These are phyloP conservation scores for Hylyphantes graminicola DNA, from an alignment of 1,140 invertebrate species.

Conservation along the genomic window DNA sequence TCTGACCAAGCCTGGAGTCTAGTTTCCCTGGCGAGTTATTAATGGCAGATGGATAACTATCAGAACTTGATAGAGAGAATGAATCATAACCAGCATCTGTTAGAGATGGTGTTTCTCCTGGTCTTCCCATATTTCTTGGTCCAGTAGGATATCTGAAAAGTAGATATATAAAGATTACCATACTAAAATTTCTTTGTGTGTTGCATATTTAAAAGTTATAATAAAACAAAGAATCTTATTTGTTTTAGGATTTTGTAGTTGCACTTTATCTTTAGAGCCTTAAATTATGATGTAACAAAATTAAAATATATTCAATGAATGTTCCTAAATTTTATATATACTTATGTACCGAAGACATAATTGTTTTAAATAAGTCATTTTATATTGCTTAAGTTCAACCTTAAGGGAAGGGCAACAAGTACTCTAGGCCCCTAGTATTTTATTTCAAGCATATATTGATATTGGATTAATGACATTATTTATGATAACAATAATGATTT, in stretches of 20 bases:
- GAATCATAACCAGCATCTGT: conserved; percentile 89
- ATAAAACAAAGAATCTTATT: not conserved
- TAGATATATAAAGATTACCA: not conserved
- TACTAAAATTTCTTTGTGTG: not conserved
- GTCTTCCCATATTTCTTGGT: conserved; percentile 21
- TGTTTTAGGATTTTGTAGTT: not conserved
- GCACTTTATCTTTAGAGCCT: not conserved
- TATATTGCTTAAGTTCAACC: no score
- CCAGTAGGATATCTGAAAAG: conserved; percentile 23
- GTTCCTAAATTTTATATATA: no score
- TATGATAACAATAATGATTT: no score
- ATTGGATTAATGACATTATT: no score
- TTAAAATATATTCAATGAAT: no score
- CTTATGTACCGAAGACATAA: no score
- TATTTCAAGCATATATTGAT: no score
- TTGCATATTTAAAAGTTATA: not conserved
- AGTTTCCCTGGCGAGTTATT: conserved; percentile 41
- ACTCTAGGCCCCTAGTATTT: no score
- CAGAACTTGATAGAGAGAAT: conserved; percentile 89
- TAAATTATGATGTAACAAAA: no score
- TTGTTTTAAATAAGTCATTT: no score
- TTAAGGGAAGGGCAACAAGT: no score
- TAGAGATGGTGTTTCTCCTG: conserved; percentile 21
- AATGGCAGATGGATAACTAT: conserved; percentile 74
- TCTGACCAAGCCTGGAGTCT: conserved; percentile 50